These are phyloP conservation scores for Lepidocolaptes lacrymiger DNA, from an alignment of 2,797 vertebrate species.

Conservation along the genomic window DNA sequence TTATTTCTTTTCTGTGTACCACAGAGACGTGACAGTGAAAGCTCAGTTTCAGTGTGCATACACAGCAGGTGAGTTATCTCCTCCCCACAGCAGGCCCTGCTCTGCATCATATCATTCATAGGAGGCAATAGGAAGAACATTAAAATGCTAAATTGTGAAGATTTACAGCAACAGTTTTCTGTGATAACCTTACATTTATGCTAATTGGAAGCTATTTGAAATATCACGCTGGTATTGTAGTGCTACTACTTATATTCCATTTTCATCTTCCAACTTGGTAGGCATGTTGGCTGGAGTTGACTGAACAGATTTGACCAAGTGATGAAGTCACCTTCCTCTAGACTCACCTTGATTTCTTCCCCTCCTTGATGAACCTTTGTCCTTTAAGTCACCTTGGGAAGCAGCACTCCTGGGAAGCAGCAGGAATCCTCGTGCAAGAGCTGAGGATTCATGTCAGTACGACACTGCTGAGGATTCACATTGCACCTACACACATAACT, in stretches of 20 bases:
- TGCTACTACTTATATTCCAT: not conserved
- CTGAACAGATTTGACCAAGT: not conserved
- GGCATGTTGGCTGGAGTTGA: not conserved
- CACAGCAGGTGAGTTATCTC: not conserved
- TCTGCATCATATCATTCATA: not conserved
- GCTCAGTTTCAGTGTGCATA: not conserved
- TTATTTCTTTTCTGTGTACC: not conserved
- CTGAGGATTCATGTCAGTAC: not conserved
- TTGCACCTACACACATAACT: not conserved
- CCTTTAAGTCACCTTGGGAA: not conserved
- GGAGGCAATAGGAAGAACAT: not conserved
- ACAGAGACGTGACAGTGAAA: not conserved
- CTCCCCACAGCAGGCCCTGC: not conserved
- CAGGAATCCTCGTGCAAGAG: not conserved
- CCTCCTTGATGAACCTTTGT: not conserved
- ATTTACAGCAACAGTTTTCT: not conserved
- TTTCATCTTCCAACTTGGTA: not conserved
- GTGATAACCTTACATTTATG: not conserved
- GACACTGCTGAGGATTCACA: not conserved
- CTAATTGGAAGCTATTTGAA: not conserved
- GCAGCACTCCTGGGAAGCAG: not conserved
- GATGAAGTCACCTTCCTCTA: not conserved
- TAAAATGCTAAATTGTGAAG: not conserved
- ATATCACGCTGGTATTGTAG: not conserved
- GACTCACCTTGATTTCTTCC: not conserved